Evolutionary conservation across 2,113 vertebrate species (phyloP).

Genomic region (Corydoras maculifer): DNA sequence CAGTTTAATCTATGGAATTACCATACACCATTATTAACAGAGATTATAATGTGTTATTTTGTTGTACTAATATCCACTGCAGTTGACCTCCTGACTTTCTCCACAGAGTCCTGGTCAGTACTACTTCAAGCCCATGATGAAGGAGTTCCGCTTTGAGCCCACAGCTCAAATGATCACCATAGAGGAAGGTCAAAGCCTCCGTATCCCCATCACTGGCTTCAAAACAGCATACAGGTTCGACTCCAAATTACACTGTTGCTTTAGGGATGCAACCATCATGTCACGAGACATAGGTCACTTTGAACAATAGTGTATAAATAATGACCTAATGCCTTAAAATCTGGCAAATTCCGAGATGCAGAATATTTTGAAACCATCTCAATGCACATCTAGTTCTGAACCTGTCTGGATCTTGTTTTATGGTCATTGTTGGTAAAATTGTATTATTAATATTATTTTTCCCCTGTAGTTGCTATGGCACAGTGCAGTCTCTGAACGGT

Average conservation of each 20-base stretch:
- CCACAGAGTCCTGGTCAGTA: constrained; percentile 93
- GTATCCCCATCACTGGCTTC: constrained; percentile 81
- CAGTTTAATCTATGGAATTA: too few relatives aligned
- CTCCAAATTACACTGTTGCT: background rate
- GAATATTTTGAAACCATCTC: too few relatives aligned
- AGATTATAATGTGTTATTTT: too few relatives aligned
- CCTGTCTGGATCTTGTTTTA: background rate
- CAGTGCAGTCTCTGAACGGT: constrained; percentile 86
- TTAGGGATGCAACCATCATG: background rate
- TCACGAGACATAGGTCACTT: too few relatives aligned
- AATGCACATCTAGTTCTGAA: background rate
- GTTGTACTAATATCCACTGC: too few relatives aligned
- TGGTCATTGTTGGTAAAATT: background rate
- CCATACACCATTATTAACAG: too few relatives aligned
- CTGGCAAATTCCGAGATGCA: too few relatives aligned
- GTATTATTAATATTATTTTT: background rate
- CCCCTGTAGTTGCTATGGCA: constrained; percentile 80
- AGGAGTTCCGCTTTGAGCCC: constrained; percentile 94
- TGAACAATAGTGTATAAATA: too few relatives aligned
- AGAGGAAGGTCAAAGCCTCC: constrained; percentile 88
- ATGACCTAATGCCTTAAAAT: too few relatives aligned
- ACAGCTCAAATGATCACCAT: constrained; percentile 95
- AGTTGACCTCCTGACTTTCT: background rate
- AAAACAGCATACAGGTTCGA: constrained; percentile 76
- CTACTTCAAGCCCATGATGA: constrained; percentile 99